Percentiles rank a stretch among this genome's conserved stretches.
Evolutionary conservation across 2,113 vertebrate species (phyloP).

Genomic region (Mesoclemmys tuberculata): DNA sequence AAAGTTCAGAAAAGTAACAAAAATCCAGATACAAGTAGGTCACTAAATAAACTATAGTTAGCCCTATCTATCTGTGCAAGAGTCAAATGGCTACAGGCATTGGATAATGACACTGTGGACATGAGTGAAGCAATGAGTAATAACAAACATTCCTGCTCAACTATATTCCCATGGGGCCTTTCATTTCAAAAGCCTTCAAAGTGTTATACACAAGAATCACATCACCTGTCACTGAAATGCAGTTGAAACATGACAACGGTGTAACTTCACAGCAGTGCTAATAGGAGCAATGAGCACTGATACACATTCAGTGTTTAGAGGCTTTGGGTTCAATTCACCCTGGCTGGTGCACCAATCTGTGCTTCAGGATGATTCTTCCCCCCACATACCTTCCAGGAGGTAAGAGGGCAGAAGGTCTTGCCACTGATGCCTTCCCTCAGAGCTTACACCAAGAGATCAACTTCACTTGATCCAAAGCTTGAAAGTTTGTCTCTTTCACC

Average conservation of each 20-base stretch:
- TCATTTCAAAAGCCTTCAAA: accelerated
- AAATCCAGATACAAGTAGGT: background rate
- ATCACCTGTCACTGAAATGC: background rate
- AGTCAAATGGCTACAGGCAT: background rate
- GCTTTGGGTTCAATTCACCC: accelerated
- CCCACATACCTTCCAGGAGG: background rate
- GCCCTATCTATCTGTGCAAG: background rate
- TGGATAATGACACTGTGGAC: background rate
- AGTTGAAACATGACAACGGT: background rate
- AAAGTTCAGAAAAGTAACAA: background rate
- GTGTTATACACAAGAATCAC: background rate
- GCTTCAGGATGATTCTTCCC: background rate
- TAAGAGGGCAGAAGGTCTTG: background rate
- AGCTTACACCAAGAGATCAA: background rate
- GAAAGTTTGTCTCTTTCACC: background rate
- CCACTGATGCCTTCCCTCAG: background rate
- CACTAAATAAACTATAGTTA: background rate
- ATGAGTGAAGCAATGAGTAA: background rate
- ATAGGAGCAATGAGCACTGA: background rate
- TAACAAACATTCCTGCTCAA: background rate
- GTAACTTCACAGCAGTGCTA: background rate
- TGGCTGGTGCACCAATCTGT: accelerated
- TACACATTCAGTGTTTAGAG: background rate
- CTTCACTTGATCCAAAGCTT: background rate
- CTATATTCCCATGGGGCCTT: accelerated